Conservation (phyloP, 2,888 invertebrate genomes). For the Hyposoter dolosus region DNA sequence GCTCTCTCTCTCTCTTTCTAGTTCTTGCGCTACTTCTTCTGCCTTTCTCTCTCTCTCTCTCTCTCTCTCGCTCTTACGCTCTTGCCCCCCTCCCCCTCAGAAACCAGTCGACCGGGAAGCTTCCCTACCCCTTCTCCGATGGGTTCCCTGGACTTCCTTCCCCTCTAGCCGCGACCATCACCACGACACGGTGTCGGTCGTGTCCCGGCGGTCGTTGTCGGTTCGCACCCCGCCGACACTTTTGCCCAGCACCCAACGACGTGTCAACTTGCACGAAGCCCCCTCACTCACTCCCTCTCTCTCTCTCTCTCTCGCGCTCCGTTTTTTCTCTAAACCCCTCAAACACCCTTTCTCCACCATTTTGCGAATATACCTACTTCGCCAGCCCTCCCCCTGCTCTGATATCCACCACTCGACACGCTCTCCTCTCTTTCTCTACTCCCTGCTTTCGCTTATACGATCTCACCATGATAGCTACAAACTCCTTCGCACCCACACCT, state of each 20-base stretch:
- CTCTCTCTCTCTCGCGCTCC: slow-evolving; percentile 51
- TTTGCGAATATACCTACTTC: slow-evolving; percentile 43
- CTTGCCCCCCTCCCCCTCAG: slow-evolving; percentile 41
- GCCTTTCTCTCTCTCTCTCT: background rate
- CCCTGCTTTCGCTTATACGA: slow-evolving; percentile 27
- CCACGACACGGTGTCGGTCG: slow-evolving; percentile 79
- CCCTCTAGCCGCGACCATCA: slow-evolving; percentile 64
- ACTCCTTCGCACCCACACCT: slow-evolving; percentile 24
- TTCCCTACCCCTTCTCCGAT: slow-evolving; percentile 48
- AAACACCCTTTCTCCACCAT: slow-evolving; percentile 23
- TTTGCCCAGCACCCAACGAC: slow-evolving; percentile 81
- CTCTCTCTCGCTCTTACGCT: slow-evolving; percentile 30
- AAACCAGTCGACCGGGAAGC: slow-evolving; percentile 74
- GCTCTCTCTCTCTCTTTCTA: slow-evolving; percentile 26
- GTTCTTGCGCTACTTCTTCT: background rate
- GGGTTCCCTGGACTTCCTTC: slow-evolving; percentile 70
- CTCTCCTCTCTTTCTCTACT: slow-evolving; percentile 55
- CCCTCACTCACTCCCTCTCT: slow-evolving; percentile 66
- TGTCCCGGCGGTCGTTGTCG: slow-evolving; percentile 79
- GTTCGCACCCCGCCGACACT: slow-evolving; percentile 81
- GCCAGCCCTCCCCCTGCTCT: slow-evolving; percentile 28
- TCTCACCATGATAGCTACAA: slow-evolving; percentile 21
- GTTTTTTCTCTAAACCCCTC: slow-evolving; percentile 6
- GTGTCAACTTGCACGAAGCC: slow-evolving; percentile 79
- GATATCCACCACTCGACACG: slow-evolving; percentile 46